phyloP scores from a whole-genome alignment of 92 coral and sea anemone species.

The Parazoanthus atlanticus region DNA sequence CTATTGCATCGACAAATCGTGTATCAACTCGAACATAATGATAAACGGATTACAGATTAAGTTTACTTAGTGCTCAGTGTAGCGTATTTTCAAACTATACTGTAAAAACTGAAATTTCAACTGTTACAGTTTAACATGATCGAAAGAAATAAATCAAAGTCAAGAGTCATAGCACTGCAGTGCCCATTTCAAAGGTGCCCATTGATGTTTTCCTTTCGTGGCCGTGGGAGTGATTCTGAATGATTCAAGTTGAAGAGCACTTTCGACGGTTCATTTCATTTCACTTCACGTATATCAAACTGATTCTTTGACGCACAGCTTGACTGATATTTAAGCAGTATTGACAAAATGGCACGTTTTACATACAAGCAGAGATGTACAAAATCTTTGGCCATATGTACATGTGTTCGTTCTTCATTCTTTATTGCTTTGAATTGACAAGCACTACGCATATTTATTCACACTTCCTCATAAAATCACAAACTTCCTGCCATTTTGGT shows the following conservation, averaged over 20 bases:
- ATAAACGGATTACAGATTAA: slow-evolving; percentile 3
- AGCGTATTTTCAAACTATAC: background rate
- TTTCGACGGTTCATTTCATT: slow-evolving; percentile 20
- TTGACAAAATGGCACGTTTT: background rate
- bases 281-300: background rate
- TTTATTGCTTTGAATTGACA: background rate
- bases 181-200: background rate
- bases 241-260: background rate
- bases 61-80: background rate
- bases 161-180: background rate
- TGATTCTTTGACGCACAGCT: background rate
- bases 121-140: background rate
- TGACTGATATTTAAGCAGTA: background rate
- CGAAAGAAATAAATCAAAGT: background rate
- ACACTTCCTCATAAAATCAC: background rate
- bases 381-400: background rate
- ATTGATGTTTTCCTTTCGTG: background rate
- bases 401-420: background rate
- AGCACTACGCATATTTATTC: background rate
- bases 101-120: background rate
- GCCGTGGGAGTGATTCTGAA: background rate
- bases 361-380: background rate
- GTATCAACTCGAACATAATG: background rate
- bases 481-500: slow-evolving; percentile 14
- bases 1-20: background rate